Evolutionary conservation across 35 echinoderm and acorn worm species (phyloP).

Genomic region (Apostichopus japonicus): DNA sequence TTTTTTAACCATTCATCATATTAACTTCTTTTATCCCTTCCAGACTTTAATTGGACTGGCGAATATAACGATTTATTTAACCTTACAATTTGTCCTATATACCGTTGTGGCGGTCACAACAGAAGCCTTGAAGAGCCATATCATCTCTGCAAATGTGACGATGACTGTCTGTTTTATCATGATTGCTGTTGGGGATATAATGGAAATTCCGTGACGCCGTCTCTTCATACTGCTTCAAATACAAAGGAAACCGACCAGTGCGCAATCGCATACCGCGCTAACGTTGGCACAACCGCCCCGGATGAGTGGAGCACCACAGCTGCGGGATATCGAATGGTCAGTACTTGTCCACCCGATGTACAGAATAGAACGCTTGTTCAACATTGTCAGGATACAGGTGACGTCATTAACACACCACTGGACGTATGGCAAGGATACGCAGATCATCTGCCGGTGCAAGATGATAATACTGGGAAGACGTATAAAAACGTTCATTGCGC

Average conservation of each 20-base stretch:
- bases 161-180: not conserved
- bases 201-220: not conserved
- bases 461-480: not conserved
- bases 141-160: constrained; percentile 13
- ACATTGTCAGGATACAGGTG: not conserved
- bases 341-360: constrained; percentile 23
- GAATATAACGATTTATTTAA: too few species aligned
- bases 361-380: not conserved
- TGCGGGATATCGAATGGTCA: constrained; percentile 31
- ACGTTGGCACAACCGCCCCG: not conserved
- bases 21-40: too few species aligned
- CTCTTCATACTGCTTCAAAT: not conserved
- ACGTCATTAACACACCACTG: not conserved
- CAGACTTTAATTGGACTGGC: too few species aligned
- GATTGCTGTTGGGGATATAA: not conserved
- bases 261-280: too few species aligned
- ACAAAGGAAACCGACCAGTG: not conserved
- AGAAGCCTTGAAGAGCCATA: too few species aligned
- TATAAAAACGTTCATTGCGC: constrained; percentile 30
- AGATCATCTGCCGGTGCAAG: constrained; percentile 34
- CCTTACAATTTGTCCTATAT: too few species aligned
- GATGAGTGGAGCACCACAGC: not conserved
- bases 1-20: too few species aligned
- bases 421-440: not conserved
- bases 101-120: too few species aligned